Conservation (phyloP, 2,113 vertebrate species). For the Zapornia atra region DNA sequence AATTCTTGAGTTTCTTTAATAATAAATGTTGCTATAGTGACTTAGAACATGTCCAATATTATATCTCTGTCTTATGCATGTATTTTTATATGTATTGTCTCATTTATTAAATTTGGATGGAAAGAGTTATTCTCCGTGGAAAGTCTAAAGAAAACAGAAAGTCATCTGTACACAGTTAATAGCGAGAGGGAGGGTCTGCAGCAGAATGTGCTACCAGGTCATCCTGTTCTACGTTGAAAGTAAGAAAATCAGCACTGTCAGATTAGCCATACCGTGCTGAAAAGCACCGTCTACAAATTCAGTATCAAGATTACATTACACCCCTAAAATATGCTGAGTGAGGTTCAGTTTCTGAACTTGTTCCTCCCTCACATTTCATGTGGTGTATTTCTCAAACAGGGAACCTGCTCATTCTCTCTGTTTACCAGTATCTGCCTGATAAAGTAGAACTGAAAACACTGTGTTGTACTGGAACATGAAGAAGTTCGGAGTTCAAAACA, state of each 20-base stretch:
- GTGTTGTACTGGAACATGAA: not conserved
- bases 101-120: not conserved
- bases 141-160: not conserved
- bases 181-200: not conserved
- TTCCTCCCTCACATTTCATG: not conserved
- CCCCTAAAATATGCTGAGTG: not conserved
- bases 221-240: not conserved
- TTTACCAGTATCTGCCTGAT: constrained; percentile 3
- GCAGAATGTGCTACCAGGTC: not conserved
- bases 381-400: not conserved
- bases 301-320: not conserved
- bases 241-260: not conserved
- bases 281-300: not conserved
- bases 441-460: constrained; percentile 39
- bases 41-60: not conserved
- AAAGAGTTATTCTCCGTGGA: not conserved
- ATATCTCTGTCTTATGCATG: fast-evolving
- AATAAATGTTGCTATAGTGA: not conserved
- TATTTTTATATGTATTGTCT: not conserved
- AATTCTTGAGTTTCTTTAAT: not conserved
- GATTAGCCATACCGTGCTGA: not conserved
- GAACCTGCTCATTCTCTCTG: not conserved
- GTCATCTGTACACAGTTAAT: not conserved
- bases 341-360: not conserved
- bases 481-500: constrained; percentile 47